These are phyloP conservation scores for Rhodeus uyekii DNA, from an alignment of 2,797 vertebrate genomes.

Conservation along the genomic window DNA sequence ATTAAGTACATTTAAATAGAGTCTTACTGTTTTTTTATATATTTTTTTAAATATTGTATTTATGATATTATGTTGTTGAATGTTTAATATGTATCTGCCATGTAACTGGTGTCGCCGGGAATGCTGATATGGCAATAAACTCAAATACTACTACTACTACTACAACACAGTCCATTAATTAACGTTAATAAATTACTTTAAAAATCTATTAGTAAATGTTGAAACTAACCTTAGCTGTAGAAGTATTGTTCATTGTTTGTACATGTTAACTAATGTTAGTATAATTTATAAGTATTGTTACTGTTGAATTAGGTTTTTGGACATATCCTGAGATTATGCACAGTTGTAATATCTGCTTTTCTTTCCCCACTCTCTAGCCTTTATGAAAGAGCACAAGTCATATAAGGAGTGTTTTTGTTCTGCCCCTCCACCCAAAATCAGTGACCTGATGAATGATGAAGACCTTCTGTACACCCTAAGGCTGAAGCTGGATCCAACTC, in stretches of 20 bases:
- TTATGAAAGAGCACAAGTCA: conserved; percentile 69
- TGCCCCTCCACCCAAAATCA: conserved; percentile 87
- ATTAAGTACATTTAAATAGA: too few species aligned
- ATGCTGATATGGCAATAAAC: too few species aligned
- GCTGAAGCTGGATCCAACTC: conserved; percentile 92
- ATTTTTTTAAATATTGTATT: too few species aligned
- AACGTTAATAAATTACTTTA: too few species aligned
- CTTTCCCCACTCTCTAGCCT: conserved; percentile 62
- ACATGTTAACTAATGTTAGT: neutral
- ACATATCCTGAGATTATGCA: neutral
- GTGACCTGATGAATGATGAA: conserved; percentile 95
- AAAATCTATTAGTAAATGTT: too few species aligned
- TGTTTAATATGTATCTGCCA: too few species aligned
- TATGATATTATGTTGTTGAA: too few species aligned
- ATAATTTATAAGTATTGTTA: neutral
- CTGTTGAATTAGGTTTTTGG: neutral
- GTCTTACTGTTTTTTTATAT: too few species aligned
- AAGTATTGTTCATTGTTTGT: neutral
- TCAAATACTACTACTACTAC: too few species aligned
- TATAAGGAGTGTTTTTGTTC: conserved; percentile 74
- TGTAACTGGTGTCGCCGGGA: too few species aligned
- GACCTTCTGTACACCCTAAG: conserved; percentile 91
- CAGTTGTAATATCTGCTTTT: neutral
- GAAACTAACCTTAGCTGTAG: neutral
- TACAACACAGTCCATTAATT: too few species aligned